Percentiles rank a stretch among this genome's conserved stretches.
Conservation (phyloP, 2,888 invertebrate genomes). For the Chaitophorus viminalis region DNA sequence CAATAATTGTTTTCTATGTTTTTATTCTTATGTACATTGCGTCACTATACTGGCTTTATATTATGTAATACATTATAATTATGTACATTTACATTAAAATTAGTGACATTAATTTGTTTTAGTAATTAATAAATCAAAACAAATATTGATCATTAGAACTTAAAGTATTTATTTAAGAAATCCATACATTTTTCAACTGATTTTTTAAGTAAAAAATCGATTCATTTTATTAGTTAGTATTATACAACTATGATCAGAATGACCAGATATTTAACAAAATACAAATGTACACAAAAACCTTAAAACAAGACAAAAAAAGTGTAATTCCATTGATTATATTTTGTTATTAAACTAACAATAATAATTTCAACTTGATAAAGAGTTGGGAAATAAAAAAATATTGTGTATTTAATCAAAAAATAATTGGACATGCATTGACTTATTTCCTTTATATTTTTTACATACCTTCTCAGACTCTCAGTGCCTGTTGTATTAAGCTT, state of each 20-base stretch:
- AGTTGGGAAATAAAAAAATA: background rate
- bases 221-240: background rate
- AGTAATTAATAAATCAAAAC: too few relatives aligned
- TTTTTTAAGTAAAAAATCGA: background rate
- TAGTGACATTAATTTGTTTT: too few relatives aligned
- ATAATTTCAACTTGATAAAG: background rate
- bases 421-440: background rate
- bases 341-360: background rate
- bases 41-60: too few relatives aligned
- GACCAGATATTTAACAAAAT: background rate
- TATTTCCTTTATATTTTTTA: background rate
- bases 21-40: too few relatives aligned
- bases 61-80: too few relatives aligned
- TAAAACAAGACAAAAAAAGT: too few relatives aligned
- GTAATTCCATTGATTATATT: background rate
- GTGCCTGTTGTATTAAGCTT: background rate
- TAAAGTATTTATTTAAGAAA: too few relatives aligned
- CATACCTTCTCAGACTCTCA: background rate
- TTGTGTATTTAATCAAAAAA: background rate
- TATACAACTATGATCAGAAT: background rate
- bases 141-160: too few relatives aligned
- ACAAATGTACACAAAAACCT: background rate
- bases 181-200: background rate
- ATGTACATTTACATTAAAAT: too few relatives aligned
- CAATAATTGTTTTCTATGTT: too few relatives aligned